Conservation (phyloP, 2,797 vertebrate genomes). For the Xenopus petersii region DNA sequence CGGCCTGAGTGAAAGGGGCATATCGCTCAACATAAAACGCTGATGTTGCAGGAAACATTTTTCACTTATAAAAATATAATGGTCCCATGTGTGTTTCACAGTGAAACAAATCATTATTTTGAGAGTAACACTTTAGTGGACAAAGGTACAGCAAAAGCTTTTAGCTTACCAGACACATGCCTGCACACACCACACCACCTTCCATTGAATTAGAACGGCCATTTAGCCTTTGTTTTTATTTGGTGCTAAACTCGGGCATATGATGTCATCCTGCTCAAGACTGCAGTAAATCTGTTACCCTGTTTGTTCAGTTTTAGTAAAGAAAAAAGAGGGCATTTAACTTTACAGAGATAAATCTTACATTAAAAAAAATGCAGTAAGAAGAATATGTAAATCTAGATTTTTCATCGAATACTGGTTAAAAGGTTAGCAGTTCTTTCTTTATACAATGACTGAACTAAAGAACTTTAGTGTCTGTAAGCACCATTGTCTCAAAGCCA, state of each 20-base stretch:
- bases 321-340: slow-evolving; percentile 71
- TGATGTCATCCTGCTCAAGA: slow-evolving; percentile 38
- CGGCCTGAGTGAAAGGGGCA: slow-evolving; percentile 47
- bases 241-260: slow-evolving; percentile 46
- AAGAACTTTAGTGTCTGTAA: slow-evolving; percentile 76
- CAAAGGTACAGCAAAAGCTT: slow-evolving; percentile 51
- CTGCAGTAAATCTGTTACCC: slow-evolving; percentile 47
- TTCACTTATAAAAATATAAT: slow-evolving; percentile 55
- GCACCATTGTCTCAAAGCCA: slow-evolving; percentile 73
- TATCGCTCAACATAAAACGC: slow-evolving; percentile 47
- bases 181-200: slow-evolving; percentile 24
- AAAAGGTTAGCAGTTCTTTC: slow-evolving; percentile 69
- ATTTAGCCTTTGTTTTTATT: slow-evolving; percentile 32
- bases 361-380: slow-evolving; percentile 71
- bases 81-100: slow-evolving; percentile 46
- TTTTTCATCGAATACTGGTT: slow-evolving; percentile 74
- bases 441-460: slow-evolving; percentile 75
- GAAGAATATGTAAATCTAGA: slow-evolving; percentile 79
- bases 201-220: slow-evolving; percentile 36
- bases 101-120: slow-evolving; percentile 23
- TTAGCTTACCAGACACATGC: slow-evolving; percentile 35
- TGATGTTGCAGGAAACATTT: slow-evolving; percentile 45
- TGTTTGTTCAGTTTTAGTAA: slow-evolving; percentile 39
- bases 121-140: slow-evolving; percentile 39
- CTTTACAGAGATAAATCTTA: slow-evolving; percentile 69